Evolutionary conservation across 2,797 vertebrate genomes (phyloP), one percentile per base, ranked within the genome.

Genomic region (Lagocephalus sceleratus): DNA sequence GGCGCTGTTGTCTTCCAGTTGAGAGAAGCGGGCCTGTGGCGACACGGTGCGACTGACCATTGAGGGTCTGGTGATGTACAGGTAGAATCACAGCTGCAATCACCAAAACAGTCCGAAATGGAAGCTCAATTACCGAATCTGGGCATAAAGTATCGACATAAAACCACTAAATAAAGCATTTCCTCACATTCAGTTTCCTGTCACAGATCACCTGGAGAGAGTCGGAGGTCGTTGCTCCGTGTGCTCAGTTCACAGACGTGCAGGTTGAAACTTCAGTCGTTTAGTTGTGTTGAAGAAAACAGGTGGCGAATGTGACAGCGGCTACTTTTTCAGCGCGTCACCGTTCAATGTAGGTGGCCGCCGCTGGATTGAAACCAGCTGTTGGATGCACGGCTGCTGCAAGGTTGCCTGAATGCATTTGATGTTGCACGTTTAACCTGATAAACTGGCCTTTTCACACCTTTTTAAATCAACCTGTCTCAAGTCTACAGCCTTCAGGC

Each of bases 311-410:
- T 41, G 60, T 55, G 43, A 56, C 54, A 45, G 41, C 21, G 29
- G 19, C 57, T 29, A 45, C 47, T 48, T 48, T 43, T 66, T 57
- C 42, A 4, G 11, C 58, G 63, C 50, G 56, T n/a, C 48, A 56
- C 66, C 47, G 29, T 40, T 66, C 51, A 7, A 44, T 51, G 62
- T 73, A 60, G 76, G 76, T 47, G 77, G 71, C 65, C 73, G 54
- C 0, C 35, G 22, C 22, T 59, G 54, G 26, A 66, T 10, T 60
- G 47, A 68, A 67, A 75, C 29, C 80, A 82, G 77, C 80, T 76
- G 82, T 38, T 73, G 60, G 43, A 54, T 42, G 38, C 16, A 42
- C 17, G 52, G 43, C 0, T 47, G 46, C 20, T n/a, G 16, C n/a
- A 19, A 8, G 5, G 17, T 2, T 42, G 16, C 7, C 40, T 19